Percentiles rank a stretch among this genome's conserved stretches.
Conservation (phyloP, 2,797 vertebrate genomes). For the Graptemys geographica region DNA sequence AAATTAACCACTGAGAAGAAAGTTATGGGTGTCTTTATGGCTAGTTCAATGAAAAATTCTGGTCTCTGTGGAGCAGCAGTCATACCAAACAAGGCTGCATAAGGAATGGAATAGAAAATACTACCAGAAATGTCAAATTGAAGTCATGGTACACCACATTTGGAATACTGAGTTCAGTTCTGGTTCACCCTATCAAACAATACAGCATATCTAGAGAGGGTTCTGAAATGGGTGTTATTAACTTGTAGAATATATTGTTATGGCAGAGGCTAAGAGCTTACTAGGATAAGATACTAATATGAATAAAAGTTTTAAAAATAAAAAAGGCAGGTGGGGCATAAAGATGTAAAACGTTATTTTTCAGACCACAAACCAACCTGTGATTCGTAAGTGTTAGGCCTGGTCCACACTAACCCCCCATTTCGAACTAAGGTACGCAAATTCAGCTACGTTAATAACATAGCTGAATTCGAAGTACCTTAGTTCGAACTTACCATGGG, state of each 20-base stretch:
- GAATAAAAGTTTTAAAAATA: background rate
- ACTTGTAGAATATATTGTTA: background rate
- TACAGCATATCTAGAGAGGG: background rate
- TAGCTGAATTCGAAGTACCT: too few species aligned
- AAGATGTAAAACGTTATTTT: background rate
- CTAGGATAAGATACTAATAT: background rate
- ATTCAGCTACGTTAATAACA: too few species aligned
- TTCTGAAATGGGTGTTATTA: background rate
- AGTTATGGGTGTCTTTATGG: background rate
- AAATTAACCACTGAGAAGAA: background rate
- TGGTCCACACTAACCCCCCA: too few species aligned
- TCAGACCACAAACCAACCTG: background rate
- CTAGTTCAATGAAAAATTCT: background rate
- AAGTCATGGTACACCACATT: background rate
- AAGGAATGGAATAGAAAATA: background rate
- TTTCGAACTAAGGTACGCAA: too few species aligned
- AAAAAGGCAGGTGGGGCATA: background rate
- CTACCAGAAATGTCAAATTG: background rate
- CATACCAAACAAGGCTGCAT: background rate
- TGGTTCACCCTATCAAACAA: background rate
- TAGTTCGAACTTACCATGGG: too few species aligned
- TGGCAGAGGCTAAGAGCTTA: background rate
- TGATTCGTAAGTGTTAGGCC: background rate
- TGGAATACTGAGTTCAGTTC: background rate
- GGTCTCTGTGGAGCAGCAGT: background rate